These are phyloP conservation scores for Limnephilus rhombicus DNA, from an alignment of 2,888 invertebrate genomes.

Conservation along the genomic window DNA sequence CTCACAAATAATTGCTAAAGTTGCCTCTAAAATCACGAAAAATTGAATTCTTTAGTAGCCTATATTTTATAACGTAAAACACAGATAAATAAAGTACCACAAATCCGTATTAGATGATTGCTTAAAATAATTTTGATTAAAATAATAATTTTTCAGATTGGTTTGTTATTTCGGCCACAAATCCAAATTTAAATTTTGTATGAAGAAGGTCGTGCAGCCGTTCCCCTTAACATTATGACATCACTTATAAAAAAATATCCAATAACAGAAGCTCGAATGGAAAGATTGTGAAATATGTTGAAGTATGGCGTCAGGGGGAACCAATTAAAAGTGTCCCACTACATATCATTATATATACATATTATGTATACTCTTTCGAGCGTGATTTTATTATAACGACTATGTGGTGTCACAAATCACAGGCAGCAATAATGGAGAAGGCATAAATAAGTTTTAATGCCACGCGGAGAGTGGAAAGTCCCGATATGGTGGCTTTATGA, in stretches of 20 bases:
- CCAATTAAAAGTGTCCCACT: neutral
- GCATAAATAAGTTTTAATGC: constrained; percentile 12
- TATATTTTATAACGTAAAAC: too few relatives aligned
- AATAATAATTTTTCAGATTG: too few relatives aligned
- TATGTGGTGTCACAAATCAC: neutral
- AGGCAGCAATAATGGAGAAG: neutral
- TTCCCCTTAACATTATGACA: neutral
- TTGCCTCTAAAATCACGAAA: too few relatives aligned
- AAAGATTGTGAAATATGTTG: neutral
- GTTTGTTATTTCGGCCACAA: too few relatives aligned
- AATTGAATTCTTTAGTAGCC: too few relatives aligned
- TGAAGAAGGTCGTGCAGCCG: too few relatives aligned
- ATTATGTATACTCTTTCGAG: neutral
- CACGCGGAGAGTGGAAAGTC: neutral
- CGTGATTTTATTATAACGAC: neutral
- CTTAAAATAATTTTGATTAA: too few relatives aligned
- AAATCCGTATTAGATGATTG: too few relatives aligned
- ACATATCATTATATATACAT: too few relatives aligned
- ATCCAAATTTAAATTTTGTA: too few relatives aligned
- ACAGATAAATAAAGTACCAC: too few relatives aligned
- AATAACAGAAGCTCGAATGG: neutral
- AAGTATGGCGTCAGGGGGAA: neutral
- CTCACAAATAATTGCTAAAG: too few relatives aligned
- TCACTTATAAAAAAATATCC: neutral
- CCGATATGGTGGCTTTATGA: neutral